Percentiles rank a stretch among this genome's conserved stretches.
These are phyloP conservation scores for Drosophila mimetica DNA, from an alignment of 2,888 invertebrate genomes.

Conservation along the genomic window DNA sequence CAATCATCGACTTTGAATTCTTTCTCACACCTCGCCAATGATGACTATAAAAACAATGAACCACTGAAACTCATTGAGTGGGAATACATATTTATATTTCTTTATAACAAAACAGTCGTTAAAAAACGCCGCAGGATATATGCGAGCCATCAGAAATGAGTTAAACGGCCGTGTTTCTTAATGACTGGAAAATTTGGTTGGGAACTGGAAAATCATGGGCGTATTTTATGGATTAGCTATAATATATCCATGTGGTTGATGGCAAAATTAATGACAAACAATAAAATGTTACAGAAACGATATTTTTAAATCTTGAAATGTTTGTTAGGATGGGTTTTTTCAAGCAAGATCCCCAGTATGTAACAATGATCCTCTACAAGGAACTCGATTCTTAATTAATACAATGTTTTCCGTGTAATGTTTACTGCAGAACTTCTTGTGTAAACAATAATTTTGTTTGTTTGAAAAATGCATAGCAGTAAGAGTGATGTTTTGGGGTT, in stretches of 20 bases:
- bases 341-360: no score
- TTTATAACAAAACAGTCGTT: constrained; percentile 26
- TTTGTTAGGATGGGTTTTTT: no score
- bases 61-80: constrained; percentile 5
- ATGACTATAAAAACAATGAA: constrained; percentile 60
- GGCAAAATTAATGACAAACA: no score
- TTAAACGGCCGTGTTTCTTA: constrained; percentile 1
- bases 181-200: not conserved
- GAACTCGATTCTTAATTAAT: no score
- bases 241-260: not conserved
- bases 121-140: constrained; percentile 46
- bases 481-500: no score
- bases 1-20: constrained; percentile 15
- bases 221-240: not conserved
- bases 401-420: no score
- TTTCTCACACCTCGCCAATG: constrained; percentile 51
- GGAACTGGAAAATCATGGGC: not conserved
- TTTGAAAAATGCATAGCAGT: no score
- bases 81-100: constrained; percentile 6
- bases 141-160: constrained; percentile 11
- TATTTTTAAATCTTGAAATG: no score
- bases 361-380: no score
- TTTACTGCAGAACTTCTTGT: no score
- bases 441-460: no score
- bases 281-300: no score